These are phyloP conservation scores for Rallus limicola DNA, from an alignment of 2,113 vertebrate species.

Conservation along the genomic window DNA sequence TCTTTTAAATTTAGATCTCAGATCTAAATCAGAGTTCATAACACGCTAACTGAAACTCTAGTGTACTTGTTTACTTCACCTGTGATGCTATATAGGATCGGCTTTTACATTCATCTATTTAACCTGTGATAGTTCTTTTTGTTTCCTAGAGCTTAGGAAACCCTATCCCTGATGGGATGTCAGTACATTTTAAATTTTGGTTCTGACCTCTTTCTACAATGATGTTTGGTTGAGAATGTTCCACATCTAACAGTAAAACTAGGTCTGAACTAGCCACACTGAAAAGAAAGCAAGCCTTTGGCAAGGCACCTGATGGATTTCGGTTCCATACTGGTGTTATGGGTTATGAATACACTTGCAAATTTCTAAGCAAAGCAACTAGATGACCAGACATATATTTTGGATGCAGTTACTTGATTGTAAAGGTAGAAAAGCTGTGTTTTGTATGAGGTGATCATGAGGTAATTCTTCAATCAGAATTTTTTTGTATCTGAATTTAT, in stretches of 20 bases:
- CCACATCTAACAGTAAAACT: background rate
- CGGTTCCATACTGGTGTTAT: background rate
- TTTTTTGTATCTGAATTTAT: background rate
- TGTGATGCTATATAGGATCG: accelerated
- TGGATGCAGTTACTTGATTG: background rate
- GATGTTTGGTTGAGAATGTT: background rate
- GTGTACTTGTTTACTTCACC: background rate
- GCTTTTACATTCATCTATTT: background rate
- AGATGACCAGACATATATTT: background rate
- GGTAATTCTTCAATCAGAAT: background rate
- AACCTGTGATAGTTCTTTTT: background rate
- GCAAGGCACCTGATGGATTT: background rate
- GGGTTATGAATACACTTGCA: background rate
- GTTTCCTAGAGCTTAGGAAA: background rate
- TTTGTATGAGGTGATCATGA: background rate
- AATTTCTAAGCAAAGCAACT: background rate
- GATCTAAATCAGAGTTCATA: background rate
- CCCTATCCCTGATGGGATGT: background rate
- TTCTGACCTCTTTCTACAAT: background rate
- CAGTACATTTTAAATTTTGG: background rate
- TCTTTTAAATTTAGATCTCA: background rate
- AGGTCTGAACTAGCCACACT: background rate
- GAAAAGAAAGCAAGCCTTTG: background rate
- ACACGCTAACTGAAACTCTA: background rate
- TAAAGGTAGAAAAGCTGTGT: background rate